Conservation (phyloP, 2,113 vertebrate genomes). For the Canis aureus region DNA sequence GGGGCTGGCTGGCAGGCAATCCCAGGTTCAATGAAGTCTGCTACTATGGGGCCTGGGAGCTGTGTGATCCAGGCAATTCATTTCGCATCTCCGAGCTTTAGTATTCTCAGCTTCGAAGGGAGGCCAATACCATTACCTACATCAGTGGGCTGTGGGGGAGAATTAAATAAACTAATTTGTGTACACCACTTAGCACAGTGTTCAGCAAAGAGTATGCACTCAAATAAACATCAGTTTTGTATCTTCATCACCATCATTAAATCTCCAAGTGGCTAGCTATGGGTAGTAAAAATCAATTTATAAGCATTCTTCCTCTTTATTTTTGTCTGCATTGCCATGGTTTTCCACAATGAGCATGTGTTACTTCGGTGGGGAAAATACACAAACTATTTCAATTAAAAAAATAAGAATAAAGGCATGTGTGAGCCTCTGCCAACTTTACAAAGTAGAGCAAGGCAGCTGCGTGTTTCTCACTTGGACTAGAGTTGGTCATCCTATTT, state of each 20-base stretch:
- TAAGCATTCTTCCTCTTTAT: not conserved
- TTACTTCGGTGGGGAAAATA: not conserved
- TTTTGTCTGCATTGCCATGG: not conserved
- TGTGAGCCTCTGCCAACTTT: constrained; percentile 34
- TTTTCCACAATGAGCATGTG: constrained; percentile 44
- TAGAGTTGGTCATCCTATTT: not conserved
- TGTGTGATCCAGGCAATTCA: not conserved
- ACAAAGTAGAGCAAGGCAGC: constrained; percentile 26
- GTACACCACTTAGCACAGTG: constrained; percentile 29
- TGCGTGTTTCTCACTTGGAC: not conserved
- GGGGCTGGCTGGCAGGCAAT: not conserved
- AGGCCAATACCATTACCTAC: not conserved
- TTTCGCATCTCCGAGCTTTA: not conserved
- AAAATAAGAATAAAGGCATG: constrained; percentile 55
- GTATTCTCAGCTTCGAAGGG: constrained; percentile 19
- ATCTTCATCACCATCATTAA: not conserved
- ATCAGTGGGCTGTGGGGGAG: not conserved
- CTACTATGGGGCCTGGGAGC: not conserved
- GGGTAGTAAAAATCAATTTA: constrained; percentile 34
- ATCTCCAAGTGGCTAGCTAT: constrained; percentile 49
- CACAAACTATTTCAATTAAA: constrained; percentile 65
- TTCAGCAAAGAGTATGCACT: not conserved
- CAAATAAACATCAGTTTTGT: constrained; percentile 20
- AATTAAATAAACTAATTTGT: constrained; percentile 1
- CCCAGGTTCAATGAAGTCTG: not conserved